Percentiles rank a stretch among this genome's conserved stretches.
Conservation (phyloP, 2,113 vertebrate species). For the Trinectes maculatus region DNA sequence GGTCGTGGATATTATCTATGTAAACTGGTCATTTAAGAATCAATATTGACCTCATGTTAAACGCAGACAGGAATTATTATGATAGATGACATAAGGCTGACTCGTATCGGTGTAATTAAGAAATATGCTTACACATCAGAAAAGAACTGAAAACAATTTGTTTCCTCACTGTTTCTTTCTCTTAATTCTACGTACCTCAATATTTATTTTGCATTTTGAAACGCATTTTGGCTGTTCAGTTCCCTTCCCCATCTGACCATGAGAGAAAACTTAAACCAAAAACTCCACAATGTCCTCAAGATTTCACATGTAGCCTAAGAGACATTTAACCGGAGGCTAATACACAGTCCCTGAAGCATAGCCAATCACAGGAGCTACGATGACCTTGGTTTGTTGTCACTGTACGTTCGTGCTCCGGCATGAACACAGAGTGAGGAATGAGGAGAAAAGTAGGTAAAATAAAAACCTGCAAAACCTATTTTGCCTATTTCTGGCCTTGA, state of each 20-base stretch:
- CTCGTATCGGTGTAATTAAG: background rate
- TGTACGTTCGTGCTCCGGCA: slow-evolving; percentile 9
- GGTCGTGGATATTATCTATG: slow-evolving; percentile 13
- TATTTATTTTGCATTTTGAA: slow-evolving; percentile 13
- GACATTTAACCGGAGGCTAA: slow-evolving; percentile 28
- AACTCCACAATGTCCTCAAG: slow-evolving; percentile 14
- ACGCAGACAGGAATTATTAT: slow-evolving; percentile 10
- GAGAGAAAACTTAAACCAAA: slow-evolving; percentile 35
- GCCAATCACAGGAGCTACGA: slow-evolving; percentile 14
- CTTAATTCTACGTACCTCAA: background rate
- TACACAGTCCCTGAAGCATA: slow-evolving; percentile 6
- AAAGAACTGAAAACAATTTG: background rate
- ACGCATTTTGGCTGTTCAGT: slow-evolving; percentile 29
- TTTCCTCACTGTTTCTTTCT: background rate
- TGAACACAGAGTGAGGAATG: background rate
- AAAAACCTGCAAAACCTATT: background rate
- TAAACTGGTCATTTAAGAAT: slow-evolving; percentile 30
- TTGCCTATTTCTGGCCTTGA: slow-evolving; percentile 19
- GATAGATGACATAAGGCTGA: slow-evolving; percentile 22
- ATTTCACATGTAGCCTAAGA: slow-evolving; percentile 24
- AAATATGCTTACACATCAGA: background rate
- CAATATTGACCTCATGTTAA: slow-evolving; percentile 6
- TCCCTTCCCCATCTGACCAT: slow-evolving; percentile 43
- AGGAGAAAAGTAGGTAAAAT: background rate
- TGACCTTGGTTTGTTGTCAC: slow-evolving; percentile 35